Percentiles rank a stretch among this genome's conserved stretches.
Evolutionary conservation across 2,888 invertebrate genomes (phyloP).

Genomic region (Neria commutata): DNA sequence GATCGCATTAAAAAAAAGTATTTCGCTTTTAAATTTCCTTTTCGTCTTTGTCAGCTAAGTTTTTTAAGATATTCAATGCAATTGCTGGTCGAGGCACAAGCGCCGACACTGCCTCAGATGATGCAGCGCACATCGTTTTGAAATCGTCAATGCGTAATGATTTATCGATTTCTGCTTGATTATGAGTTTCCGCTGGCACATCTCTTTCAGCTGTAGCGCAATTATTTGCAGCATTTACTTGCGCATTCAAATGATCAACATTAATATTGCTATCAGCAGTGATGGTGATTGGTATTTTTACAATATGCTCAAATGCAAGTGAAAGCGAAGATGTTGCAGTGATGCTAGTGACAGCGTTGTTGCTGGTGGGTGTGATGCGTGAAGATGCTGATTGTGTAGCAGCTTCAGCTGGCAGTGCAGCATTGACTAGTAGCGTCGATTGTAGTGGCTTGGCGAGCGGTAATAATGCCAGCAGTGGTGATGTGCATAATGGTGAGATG

Average conservation of each 20-base stretch:
- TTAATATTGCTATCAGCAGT: conserved; percentile 7
- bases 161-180: too few species aligned
- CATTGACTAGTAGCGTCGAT: not conserved
- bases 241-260: not conserved
- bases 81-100: conserved; percentile 18
- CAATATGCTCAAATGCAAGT: conserved; percentile 12
- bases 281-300: conserved; percentile 3
- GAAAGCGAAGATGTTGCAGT: conserved; percentile 15
- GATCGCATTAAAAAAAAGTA: too few species aligned
- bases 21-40: conserved; percentile 41
- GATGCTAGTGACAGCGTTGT: conserved; percentile 14
- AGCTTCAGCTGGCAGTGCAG: not conserved
- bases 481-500: too few species aligned
- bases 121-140: conserved; percentile 10
- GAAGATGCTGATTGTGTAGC: not conserved
- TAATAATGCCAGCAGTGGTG: too few species aligned
- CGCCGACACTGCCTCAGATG: conserved; percentile 20
- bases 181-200: not conserved
- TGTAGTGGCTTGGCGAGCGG: too few species aligned
- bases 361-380: not conserved
- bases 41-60: conserved; percentile 23
- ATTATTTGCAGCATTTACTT: conserved; percentile 18
- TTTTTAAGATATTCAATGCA: conserved; percentile 32
- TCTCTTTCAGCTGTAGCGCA: not conserved
- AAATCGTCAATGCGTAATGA: conserved; percentile 10